phyloP scores from a whole-genome alignment of 2,797 vertebrate species.

The Mastacembelus armatus region DNA sequence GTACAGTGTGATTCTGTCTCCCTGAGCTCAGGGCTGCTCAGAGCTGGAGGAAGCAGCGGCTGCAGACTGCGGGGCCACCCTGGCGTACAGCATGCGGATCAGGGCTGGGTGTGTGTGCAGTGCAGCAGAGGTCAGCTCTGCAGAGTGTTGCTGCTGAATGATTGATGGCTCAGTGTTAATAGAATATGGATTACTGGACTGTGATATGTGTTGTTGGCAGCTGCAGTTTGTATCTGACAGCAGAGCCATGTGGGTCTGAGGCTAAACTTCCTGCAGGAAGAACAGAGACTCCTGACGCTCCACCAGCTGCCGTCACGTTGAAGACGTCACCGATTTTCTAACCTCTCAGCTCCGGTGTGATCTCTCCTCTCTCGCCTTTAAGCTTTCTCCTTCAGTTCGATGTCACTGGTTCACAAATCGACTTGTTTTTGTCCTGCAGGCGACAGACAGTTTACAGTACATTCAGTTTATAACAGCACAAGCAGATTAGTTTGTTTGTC shows the following conservation, averaged over 20 bases:
- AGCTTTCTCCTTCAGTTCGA: no score
- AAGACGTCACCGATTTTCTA: no score
- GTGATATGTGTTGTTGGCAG: constrained; percentile 46
- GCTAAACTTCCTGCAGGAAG: background rate
- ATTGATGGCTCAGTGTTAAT: constrained; percentile 58
- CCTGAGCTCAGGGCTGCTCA: no score
- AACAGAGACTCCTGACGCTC: constrained; percentile 1
- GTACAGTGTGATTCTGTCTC: background rate
- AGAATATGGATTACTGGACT: constrained; percentile 56
- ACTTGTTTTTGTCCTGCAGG: no score
- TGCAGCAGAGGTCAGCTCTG: constrained; percentile 27
- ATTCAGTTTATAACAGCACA: no score
- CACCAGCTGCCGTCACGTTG: background rate
- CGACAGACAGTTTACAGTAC: no score
- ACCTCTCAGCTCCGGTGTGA: no score
- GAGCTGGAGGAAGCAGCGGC: background rate
- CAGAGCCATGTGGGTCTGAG: background rate
- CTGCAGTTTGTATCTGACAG: constrained; percentile 26
- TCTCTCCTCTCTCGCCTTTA: no score
- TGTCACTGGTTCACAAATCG: no score
- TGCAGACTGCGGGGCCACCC: background rate
- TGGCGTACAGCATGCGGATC: background rate
- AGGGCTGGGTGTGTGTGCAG: background rate
- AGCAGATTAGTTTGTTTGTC: no score
- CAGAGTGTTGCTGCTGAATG: constrained; percentile 34